Evolutionary conservation across 1,140 invertebrate species (phyloP), one percentile per base, ranked within the genome.

Genomic region (Drosophila pruinosa): DNA sequence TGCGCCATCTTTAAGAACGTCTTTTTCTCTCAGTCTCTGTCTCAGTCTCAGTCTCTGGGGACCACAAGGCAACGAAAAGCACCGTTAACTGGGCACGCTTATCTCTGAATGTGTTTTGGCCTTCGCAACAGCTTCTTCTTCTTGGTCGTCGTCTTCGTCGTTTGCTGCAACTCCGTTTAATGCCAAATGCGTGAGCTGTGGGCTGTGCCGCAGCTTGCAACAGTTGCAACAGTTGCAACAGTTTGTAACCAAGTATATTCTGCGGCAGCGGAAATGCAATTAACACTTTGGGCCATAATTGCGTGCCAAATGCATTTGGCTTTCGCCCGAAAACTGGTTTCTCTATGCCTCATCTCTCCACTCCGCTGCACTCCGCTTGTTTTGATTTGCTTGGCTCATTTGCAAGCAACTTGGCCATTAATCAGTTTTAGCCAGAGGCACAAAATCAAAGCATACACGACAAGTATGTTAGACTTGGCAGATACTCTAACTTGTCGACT

Each of bases 251-350:
- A 31, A 54, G 72, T 81, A 67, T 77, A 72, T 38, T 52, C 52
- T 70, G 19, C 73, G 17, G 36, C 59, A 52, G 63, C 81, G 81
- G 81, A 86, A 86, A 86, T 88, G 81, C 82, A 86, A 86, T 86
- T 86, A 86, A 86, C 81, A 88, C 81, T 88, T 86, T 86, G 70
- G 82, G 81, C 81, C 78, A 75, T 86, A 86, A 86, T 86, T 86
- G 81, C 81, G 81, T 88, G 82, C 81, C 77, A 88, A 86, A 88
- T 88, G 74, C 81, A 82, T 81, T 86, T 86, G 59, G 77, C 57
- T 58, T 59, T 73, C 77, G 69, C 53, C 45, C 65, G 61, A 43
- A 58, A 17, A 17, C 14, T 7, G 14, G 17, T 17, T 17, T 45
- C 39, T 43, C 10, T n/a, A 1, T n/a, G 0, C 41, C 21, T 8